A percentile compares a stretch with the other conserved stretches of the same genome.
Evolutionary conservation across 2,113 vertebrate genomes (phyloP).

Genomic region (Rissa tridactyla): DNA sequence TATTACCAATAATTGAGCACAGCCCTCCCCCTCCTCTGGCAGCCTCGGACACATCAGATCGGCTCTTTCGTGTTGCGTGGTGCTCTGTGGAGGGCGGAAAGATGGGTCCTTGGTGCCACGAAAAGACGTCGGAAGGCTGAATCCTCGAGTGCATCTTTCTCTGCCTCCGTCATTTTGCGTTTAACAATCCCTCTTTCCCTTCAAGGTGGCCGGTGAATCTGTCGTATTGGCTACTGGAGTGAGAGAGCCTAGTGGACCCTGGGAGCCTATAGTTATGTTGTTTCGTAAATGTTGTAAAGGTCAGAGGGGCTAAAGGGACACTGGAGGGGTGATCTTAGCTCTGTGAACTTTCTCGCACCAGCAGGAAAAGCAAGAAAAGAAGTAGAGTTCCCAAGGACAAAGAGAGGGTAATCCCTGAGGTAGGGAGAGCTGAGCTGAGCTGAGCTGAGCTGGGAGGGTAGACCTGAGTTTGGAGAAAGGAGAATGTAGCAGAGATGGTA

Average conservation of each 20-base stretch:
- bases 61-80: not conserved
- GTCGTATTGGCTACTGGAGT: constrained; percentile 51
- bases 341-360: constrained; percentile 7
- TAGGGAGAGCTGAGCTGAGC: not conserved
- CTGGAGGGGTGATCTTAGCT: constrained; percentile 38
- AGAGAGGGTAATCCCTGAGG: not conserved
- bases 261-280: constrained; percentile 62
- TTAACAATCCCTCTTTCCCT: constrained; percentile 66
- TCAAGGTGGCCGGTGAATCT: constrained; percentile 52
- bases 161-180: constrained; percentile 58
- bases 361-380: not conserved
- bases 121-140: constrained; percentile 58
- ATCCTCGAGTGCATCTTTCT: constrained; percentile 58
- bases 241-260: constrained; percentile 57
- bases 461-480: not conserved
- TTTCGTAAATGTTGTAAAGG: constrained; percentile 63
- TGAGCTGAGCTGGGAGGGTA: not conserved
- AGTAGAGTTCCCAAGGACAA: not conserved
- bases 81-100: not conserved
- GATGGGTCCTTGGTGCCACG: constrained; percentile 27
- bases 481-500: not conserved
- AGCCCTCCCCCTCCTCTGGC: constrained; percentile 52
- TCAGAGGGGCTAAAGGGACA: constrained; percentile 20
- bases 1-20: constrained; percentile 71
- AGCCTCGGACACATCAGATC: constrained; percentile 38